Evolutionary conservation across 2,797 vertebrate genomes (phyloP), one percentile per base, ranked within the genome.

Genomic region (Erethizon dorsatum): DNA sequence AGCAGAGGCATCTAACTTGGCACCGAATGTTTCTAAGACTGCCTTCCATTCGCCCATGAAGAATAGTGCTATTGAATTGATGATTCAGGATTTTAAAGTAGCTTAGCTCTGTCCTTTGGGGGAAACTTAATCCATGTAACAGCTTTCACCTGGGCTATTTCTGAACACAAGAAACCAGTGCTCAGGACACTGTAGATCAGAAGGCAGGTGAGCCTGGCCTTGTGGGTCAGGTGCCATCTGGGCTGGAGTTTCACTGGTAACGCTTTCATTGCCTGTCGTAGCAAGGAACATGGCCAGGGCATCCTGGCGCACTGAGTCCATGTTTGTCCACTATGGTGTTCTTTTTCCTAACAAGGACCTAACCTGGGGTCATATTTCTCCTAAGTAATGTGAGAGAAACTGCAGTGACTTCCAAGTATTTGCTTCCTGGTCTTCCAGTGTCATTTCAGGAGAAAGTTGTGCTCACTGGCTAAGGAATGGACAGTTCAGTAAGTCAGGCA

Each of bases 21-120:
- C 90, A 90, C 77, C 28, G 8, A 80, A 71, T 11, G 1, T 84
- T 96, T 83, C 78, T 50, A 54, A 77, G 20, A 73, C 83, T 2
- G 20, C 65, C 90, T 90, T 82, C 28, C 47, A 37, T n/a, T 78
- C 85, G 65, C 0, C 11, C 22, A 0, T 37, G 79, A 50, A 22
- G 33, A 78, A 57, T 10, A 15, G 57, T 71, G 37, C 69, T 50
- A 80, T 41, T 92, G 83, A 95, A 65, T 22, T 63, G 92, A 94
- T 88, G 67, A 95, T 78, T 96, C 75, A 91, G 50, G 85, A 83
- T 45, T 0, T 0, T 75, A 88, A 83, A 78, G 15, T 59, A 50
- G 79, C 79, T 47, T 65, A 94, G 52, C 17, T 61, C 90, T 82
- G 61, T 90, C 94, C 92, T 95, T 83, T 89, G 80, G 77, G 75